Evolutionary conservation across 2,113 vertebrate species (phyloP).

Genomic region (Psittacula cyanocephala): DNA sequence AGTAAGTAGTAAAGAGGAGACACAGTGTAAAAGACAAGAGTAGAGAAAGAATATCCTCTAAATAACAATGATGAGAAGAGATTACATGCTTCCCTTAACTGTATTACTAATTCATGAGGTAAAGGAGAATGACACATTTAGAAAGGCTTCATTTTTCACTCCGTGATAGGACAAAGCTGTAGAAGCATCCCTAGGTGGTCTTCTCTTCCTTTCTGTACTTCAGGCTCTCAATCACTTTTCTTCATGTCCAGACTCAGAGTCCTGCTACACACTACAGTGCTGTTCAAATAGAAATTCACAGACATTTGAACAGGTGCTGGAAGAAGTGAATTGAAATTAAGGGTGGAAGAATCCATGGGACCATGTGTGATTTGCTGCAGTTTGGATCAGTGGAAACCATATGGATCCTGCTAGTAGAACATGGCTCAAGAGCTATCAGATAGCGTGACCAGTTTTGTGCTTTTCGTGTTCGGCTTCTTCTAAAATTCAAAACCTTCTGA

Average conservation of each 20-base stretch:
- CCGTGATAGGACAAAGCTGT: not conserved
- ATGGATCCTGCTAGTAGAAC: not conserved
- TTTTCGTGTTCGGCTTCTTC: not conserved
- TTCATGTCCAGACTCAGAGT: not conserved
- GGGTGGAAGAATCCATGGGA: not conserved
- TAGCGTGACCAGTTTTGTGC: fast-evolving
- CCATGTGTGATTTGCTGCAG: not conserved
- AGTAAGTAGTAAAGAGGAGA: not conserved
- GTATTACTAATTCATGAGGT: not conserved
- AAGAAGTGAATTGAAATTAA: not conserved
- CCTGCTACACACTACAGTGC: not conserved
- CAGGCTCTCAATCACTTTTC: not conserved
- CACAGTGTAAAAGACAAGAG: not conserved
- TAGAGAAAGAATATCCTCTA: not conserved
- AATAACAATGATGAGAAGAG: not conserved
- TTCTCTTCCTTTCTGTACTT: not conserved
- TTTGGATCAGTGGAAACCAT: not conserved
- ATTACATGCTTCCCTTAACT: not conserved
- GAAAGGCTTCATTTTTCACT: not conserved
- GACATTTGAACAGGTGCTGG: not conserved
- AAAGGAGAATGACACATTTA: not conserved
- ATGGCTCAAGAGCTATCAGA: not conserved
- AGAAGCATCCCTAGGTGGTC: not conserved
- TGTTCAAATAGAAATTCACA: not conserved
- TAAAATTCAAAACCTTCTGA: not conserved